Conservation (phyloP, 2,113 vertebrate species). For the Hydrochoerus hydrochaeris region DNA sequence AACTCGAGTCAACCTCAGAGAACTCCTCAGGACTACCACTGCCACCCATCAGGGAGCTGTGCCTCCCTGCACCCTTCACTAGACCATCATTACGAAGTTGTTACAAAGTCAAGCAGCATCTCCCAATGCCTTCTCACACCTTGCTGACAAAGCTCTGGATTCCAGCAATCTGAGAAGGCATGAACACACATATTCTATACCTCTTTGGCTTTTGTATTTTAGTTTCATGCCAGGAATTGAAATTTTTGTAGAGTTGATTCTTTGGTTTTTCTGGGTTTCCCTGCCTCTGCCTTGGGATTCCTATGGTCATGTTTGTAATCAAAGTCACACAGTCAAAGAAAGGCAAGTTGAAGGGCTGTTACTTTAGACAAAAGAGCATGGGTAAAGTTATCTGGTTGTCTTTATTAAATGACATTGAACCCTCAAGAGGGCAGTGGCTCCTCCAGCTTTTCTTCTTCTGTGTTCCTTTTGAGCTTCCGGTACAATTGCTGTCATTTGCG, state of each 20-base stretch:
- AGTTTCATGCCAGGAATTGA: not conserved
- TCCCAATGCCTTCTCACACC: not conserved
- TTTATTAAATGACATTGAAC: constrained; percentile 61
- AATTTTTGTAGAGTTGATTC: not conserved
- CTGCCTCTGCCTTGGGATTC: constrained; percentile 51
- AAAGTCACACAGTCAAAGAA: constrained; percentile 56
- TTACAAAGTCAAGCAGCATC: constrained; percentile 14
- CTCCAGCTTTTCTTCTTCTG: not conserved
- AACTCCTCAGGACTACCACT: not conserved
- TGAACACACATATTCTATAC: not conserved
- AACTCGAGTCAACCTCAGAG: constrained; percentile 53
- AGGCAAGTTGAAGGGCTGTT: constrained; percentile 42
- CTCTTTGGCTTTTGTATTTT: not conserved
- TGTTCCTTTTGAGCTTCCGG: constrained; percentile 52
- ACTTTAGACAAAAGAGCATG: not conserved
- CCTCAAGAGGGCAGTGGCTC: not conserved
- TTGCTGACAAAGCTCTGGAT: constrained; percentile 4
- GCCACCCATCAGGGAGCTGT: not conserved
- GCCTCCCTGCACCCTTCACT: constrained; percentile 28
- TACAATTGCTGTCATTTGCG: constrained; percentile 47
- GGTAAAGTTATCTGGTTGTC: constrained; percentile 45
- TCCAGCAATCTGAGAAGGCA: not conserved
- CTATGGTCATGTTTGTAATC: constrained; percentile 49
- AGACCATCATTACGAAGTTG: not conserved
- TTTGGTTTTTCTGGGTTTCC: not conserved